Conservation (phyloP, 1,140 invertebrate species). For the Drosophila cardini region DNA sequence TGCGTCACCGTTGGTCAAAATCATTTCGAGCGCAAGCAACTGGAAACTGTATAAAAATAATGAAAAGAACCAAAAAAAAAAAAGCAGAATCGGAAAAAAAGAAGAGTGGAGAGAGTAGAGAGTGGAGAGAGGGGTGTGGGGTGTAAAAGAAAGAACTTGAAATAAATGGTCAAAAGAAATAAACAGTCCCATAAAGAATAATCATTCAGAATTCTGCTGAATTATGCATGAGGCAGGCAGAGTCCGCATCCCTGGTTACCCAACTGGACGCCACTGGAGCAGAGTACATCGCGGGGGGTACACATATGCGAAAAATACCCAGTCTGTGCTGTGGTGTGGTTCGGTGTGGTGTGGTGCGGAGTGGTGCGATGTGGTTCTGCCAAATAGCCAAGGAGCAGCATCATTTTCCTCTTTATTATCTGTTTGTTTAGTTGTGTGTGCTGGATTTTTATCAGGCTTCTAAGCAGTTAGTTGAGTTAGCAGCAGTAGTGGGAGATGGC, state of each 20-base stretch:
- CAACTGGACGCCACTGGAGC: conserved; percentile 58
- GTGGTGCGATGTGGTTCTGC: conserved; percentile 5
- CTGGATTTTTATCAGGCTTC: conserved; percentile 80
- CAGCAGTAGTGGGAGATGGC: background rate
- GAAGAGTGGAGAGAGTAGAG: conserved; percentile 7
- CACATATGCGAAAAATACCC: conserved; percentile 73
- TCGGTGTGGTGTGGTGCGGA: background rate
- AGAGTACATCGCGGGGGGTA: conserved; percentile 58
- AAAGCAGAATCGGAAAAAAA: background rate
- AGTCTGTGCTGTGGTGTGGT: conserved; percentile 10
- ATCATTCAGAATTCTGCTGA: conserved; percentile 85
- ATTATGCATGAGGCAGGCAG: conserved; percentile 79
- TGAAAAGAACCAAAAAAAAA: conserved; percentile 55
- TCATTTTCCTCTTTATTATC: conserved; percentile 82
- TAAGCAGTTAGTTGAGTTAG: conserved; percentile 67
- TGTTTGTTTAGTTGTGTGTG: conserved; percentile 75
- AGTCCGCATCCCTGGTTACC: conserved; percentile 31
- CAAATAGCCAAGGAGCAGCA: conserved; percentile 37
- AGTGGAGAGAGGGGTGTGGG: background rate
- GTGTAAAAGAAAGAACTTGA: conserved; percentile 63
- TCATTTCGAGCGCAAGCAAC: conserved; percentile 82
- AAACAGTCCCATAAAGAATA: conserved; percentile 85
- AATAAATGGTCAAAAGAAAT: conserved; percentile 85
- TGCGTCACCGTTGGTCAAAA: conserved; percentile 81
- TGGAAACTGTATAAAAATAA: conserved; percentile 84